Base-by-base conservation (phyloP, 1,140 invertebrate genomes). In the Brachionus angularis region DNA sequence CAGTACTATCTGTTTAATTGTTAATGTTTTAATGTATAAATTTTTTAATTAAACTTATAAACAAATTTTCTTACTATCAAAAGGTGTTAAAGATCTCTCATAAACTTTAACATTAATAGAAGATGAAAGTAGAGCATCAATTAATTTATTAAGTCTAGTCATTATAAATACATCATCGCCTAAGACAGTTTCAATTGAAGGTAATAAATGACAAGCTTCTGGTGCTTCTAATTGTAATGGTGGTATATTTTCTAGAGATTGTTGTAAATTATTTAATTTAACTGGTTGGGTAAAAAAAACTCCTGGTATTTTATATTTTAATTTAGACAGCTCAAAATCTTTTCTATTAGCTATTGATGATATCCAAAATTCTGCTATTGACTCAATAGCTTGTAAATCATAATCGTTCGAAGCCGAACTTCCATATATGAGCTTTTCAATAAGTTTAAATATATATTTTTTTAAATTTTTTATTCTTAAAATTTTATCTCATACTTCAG, bases 111-210 rank as follows among this genome's bases (percentile, higher is more conserved):
- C 77, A 7, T 74, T 76, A 5, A 79, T 70, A 12, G 76, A 78
- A 5, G 76, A 72, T 18, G 76, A 74, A 2, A 77, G 78, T 77
- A 81, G 79, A 29, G 72, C 70, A 73, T 81, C 80, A 75, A 78
- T 79, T 2, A 81, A 73, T 72, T 76, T 78, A 72, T 80, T 81
- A 1, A 81, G 76, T 49, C 79, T 72, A 14, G 78, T 80, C 61
- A 79, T 80, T 4, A 81, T 74, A 70, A 80, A 81, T 75, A 80
- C 78, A 72, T 81, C 80, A 76, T 80, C 79, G 42, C 79, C 79
- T n/a, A 80, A 73, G 46, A 79, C 62, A n/a, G 79, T 79, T 79
- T 80, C 79, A 5, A 75, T 72, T 71, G 74, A 78, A 23, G 78
- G 76, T 61, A 80, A 77, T n/a, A 81, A 69, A 69, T 80, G 79